A percentile compares a stretch with the other conserved stretches of the same genome.
These are phyloP conservation scores for Copsychus sechellarum DNA, from an alignment of 2,113 vertebrate genomes.

Conservation along the genomic window DNA sequence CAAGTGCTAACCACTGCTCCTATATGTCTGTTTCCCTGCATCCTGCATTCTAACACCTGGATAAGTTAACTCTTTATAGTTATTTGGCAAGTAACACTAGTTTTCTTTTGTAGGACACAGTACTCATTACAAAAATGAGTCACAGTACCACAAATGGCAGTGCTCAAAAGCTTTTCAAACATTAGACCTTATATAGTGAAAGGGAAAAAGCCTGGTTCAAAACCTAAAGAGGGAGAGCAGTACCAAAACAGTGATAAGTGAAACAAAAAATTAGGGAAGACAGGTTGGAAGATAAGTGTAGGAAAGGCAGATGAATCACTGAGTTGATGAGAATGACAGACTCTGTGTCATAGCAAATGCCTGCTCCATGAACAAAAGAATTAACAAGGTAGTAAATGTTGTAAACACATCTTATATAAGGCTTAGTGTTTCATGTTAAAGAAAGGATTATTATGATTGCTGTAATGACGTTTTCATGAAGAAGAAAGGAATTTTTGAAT, in stretches of 20 bases:
- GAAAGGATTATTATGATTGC: background rate
- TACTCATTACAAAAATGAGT: background rate
- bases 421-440: background rate
- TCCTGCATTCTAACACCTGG: background rate
- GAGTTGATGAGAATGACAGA: constrained; percentile 2
- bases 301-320: constrained; percentile 25
- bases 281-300: background rate
- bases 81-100: background rate
- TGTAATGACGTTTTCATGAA: background rate
- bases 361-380: background rate
- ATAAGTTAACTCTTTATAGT: background rate
- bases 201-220: background rate
- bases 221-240: background rate
- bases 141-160: background rate
- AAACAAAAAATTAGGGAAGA: constrained; percentile 16
- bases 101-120: background rate
- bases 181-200: background rate
- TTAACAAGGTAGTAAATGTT: constrained; percentile 32
- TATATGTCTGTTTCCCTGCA: background rate
- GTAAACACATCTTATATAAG: constrained; percentile 28
- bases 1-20: background rate
- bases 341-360: background rate
- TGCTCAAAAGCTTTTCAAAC: background rate
- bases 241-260: background rate
- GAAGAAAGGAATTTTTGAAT: background rate